Conservation (phyloP, 1,140 invertebrate genomes). For the Pogonus chalceus region DNA sequence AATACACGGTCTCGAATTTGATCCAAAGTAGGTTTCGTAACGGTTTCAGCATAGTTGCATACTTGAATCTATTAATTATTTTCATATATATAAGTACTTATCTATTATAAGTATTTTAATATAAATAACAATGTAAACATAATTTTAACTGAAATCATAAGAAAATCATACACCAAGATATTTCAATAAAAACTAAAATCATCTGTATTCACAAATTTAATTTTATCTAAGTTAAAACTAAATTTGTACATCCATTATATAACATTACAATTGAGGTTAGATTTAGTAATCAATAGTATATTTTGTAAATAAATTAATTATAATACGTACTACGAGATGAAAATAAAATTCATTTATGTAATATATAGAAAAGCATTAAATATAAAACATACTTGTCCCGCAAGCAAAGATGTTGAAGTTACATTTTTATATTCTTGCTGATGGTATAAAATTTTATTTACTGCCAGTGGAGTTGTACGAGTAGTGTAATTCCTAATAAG, state of each 20-base stretch:
- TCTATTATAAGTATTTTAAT: neutral
- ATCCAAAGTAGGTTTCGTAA: slow-evolving; percentile 35
- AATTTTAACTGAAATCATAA: too few relatives aligned
- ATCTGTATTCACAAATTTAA: too few relatives aligned
- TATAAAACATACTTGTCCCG: neutral
- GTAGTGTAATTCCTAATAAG: slow-evolving; percentile 18
- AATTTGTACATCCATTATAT: too few relatives aligned
- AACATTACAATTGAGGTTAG: neutral
- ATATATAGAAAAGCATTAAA: neutral
- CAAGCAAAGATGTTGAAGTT: neutral
- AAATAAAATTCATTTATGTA: neutral
- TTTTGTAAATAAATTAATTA: neutral
- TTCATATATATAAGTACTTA: slow-evolving; percentile 20
- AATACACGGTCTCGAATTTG: slow-evolving; percentile 63
- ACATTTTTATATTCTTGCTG: slow-evolving; percentile 14
- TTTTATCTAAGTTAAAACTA: too few relatives aligned
- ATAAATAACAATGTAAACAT: neutral
- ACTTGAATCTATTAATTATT: slow-evolving; percentile 17
- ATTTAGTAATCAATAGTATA: neutral
- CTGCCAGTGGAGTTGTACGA: neutral
- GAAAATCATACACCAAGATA: too few relatives aligned
- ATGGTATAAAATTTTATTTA: slow-evolving; percentile 7
- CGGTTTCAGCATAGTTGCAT: slow-evolving; percentile 29
- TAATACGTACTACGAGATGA: neutral
- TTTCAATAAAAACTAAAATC: too few relatives aligned